Base-by-base conservation (phyloP, 2,113 vertebrate species). In the Indicator maculatus region DNA sequence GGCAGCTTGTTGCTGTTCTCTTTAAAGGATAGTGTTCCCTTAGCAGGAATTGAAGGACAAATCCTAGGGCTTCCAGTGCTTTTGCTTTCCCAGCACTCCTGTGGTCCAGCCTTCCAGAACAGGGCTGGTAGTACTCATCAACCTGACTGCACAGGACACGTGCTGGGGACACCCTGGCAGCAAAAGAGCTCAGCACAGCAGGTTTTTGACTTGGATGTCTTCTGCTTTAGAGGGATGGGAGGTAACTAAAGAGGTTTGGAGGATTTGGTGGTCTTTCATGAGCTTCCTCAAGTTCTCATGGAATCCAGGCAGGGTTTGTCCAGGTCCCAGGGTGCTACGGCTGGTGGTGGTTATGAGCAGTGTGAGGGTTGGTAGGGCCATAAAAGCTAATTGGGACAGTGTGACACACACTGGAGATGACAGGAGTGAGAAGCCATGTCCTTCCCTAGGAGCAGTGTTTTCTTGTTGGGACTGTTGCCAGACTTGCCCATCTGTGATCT, bases 61-160 rank as follows among this genome's bases (percentile, higher is more conserved):
- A 77, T 72, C 89, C 65, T 80, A 71, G 41, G 67, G 47, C 44
- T 96, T 76, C 71, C 72, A 41, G 17, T n/a, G 6, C 56, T 89
- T 77, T 87, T 93, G 74, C 77, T 83, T 6, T 83, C 38, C 24
- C 17, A 26, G 47, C 74, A 2, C 16, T 93, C 47, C 71, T 15
- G 31, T 69, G 77, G 41, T 72, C 67, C 71, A 45, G 66, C 70
- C 24, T 75, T 61, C 15, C 11, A 50, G 2, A 20, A 8, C 28
- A 26, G 45, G 65, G 36, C 28, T 66, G 36, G 26, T 55, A 11
- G 12, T 11, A 12, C 38, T 83, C 12, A 8, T 44, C 39, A 38
- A 1, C 30, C 27, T 33, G 24, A 21, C 41, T 60, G 45, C 3
- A 3, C 0, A 56, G 31, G 12, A 9, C 5, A 0, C 1, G 0